Base-by-base conservation (phyloP, 64 coral and sea anemone genomes). In the Porites australiensis region DNA sequence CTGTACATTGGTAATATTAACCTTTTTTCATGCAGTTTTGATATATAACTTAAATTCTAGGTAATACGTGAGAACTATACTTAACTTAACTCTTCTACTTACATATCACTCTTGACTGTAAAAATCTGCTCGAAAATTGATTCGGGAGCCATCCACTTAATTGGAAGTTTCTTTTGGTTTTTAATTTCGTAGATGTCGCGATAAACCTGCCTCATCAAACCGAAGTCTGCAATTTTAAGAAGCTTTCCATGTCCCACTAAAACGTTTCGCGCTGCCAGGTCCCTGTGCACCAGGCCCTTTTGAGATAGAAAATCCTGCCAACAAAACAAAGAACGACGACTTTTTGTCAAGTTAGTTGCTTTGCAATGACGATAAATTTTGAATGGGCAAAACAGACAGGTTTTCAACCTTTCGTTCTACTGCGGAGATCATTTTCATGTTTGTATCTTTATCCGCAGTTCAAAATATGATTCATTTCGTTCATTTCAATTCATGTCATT, bases 131-230 rank as follows among this genome's bases (percentile, higher is more conserved):
- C 77, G 59, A 82, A 90, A 44, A 90, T 80, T 27, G 88, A 75
- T 59, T 90, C 88, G 0, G 78, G 77, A 5, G 74, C 77, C 88
- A 90, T 90, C 88, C 88, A 90, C 20, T 90, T 90, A 16, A 90
- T 3, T 48, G 89, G 89, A 2, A 90, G 65, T 43, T 72, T 80
- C 23, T 51, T 58, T 11, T 74, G 78, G 16, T 77, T 82, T 64
- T 82, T 54, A 16, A 68, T 76, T 50, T 90, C 61, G 62, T 90
- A 90, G 64, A 82, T 3, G 5, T 74, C 71, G 27, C 72, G 48
- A 6, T 90, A 65, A 18, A 77, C n/a, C 64, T 90, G 76, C 45
- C 89, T 77, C 47, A 79, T 90, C 66, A 90, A 50, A 13, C 89
- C 89, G 18, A 90, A 90, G 54, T 91, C 89, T 3, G 77, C 77